Base-by-base conservation (phyloP, 2,113 vertebrate genomes). In the Tiliqua scincoides region DNA sequence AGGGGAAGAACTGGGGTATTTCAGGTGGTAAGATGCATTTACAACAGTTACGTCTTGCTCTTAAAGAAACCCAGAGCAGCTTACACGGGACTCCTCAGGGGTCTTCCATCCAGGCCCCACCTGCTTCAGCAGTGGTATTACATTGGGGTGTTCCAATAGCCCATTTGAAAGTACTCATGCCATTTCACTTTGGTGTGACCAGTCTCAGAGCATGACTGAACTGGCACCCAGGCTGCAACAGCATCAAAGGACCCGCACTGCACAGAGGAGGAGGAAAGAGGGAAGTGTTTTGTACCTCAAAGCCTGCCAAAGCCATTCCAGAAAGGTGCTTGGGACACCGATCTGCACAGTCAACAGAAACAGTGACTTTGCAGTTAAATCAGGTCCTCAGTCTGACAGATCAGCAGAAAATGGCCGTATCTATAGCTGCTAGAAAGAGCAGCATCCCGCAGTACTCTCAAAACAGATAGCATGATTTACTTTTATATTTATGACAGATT, bases 261-360 rank as follows among this genome's bases (percentile, higher is more conserved):
- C 20, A 3, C 70, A 91, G 75, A 57, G 92, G 82, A 92, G 20
- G 86, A 52, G 8, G 43, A 63, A 15, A 80, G 7, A 40, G 8
- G 48, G 52, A 71, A 32, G 43, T 27, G 2, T 3, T 57, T 30
- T 11, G 20, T 11, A 71, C 35, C 54, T 27, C 43, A 52, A 65
- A 15, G 17, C 4, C 27, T 43, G 43, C 70, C 18, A 71, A n/a
- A 62, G 48, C 23, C 6, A 20, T 84, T 52, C n/a, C 27, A 40
- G 32, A 73, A 62, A n/a, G 5, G 25, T 23, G 37, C 63, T 23
- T 32, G 35, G 30, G 52, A 62, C 57, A 61, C 68, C 54, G 30
- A 72, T 35, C 2, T 80, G 30, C 23, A 86, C 15, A 10, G 27
- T 40, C 48, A 3, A 43, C 2, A 23, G 14, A 43, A 32, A 71